Evolutionary conservation across 2,888 invertebrate genomes (phyloP).

Genomic region (Leucania comma): DNA sequence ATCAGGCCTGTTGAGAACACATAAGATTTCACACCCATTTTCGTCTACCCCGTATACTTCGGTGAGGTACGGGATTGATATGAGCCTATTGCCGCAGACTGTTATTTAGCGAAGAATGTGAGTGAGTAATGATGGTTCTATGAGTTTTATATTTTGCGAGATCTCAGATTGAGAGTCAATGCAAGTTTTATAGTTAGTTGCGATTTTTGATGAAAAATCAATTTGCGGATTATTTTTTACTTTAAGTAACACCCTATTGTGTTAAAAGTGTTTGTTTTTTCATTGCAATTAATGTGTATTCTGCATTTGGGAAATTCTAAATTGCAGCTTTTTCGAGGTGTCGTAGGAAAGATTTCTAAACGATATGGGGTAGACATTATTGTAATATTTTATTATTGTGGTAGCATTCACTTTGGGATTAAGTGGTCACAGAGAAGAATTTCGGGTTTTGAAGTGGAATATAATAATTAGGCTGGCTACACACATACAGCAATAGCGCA

Average conservation of each 20-base stretch:
- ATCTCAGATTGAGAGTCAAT: constrained; percentile 59
- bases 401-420: constrained; percentile 76
- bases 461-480: not conserved
- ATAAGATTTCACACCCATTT: constrained; percentile 71
- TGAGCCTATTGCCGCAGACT: constrained; percentile 50
- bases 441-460: not conserved
- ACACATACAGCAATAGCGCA: not conserved
- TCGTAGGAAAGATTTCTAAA: constrained; percentile 42
- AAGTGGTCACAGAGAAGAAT: constrained; percentile 18
- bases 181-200: constrained; percentile 56
- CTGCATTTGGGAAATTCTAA: constrained; percentile 59
- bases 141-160: constrained; percentile 51
- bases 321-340: constrained; percentile 54
- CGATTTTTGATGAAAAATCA: constrained; percentile 46
- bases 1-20: constrained; percentile 87
- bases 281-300: constrained; percentile 36
- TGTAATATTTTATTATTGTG: constrained; percentile 79
- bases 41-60: constrained; percentile 76
- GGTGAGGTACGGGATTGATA: constrained; percentile 20
- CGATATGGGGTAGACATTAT: constrained; percentile 67
- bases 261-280: constrained; percentile 37
- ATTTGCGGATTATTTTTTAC: constrained; percentile 28
- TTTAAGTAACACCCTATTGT: constrained; percentile 44
- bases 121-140: constrained; percentile 37
- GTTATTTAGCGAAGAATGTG: constrained; percentile 51